Evolutionary conservation across 2,113 vertebrate genomes (phyloP).

Genomic region (Octodon degus): DNA sequence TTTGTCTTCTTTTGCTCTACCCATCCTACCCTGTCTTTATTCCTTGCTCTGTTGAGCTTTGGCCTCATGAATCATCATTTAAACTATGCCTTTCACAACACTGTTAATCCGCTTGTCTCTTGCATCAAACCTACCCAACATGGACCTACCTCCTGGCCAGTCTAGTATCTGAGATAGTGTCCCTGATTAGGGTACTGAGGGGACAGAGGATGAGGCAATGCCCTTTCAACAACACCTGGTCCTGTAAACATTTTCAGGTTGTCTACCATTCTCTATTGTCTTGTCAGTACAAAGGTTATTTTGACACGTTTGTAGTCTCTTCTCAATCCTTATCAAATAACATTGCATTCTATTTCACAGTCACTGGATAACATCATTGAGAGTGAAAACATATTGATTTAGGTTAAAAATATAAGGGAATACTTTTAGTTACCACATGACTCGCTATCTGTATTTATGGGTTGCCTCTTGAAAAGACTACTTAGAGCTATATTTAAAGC

Average conservation of each 20-base stretch:
- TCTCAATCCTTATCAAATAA: background rate
- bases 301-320: background rate
- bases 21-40: background rate
- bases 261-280: background rate
- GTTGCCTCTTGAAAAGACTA: slow-evolving; percentile 9
- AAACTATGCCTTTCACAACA: background rate
- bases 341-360: background rate
- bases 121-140: background rate
- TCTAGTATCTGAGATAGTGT: background rate
- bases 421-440: background rate
- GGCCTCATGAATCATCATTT: background rate
- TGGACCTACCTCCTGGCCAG: background rate
- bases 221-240: background rate
- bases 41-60: background rate
- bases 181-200: background rate
- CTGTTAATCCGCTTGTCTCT: background rate
- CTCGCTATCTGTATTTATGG: background rate
- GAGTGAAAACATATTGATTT: slow-evolving; percentile 29
- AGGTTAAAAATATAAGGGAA: slow-evolving; percentile 26
- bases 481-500: slow-evolving; percentile 54
- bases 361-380: background rate
- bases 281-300: background rate
- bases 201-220: background rate
- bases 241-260: background rate
- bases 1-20: background rate